These are phyloP conservation scores for Ellobius talpinus DNA, from an alignment of 2,113 vertebrate genomes.

Conservation along the genomic window DNA sequence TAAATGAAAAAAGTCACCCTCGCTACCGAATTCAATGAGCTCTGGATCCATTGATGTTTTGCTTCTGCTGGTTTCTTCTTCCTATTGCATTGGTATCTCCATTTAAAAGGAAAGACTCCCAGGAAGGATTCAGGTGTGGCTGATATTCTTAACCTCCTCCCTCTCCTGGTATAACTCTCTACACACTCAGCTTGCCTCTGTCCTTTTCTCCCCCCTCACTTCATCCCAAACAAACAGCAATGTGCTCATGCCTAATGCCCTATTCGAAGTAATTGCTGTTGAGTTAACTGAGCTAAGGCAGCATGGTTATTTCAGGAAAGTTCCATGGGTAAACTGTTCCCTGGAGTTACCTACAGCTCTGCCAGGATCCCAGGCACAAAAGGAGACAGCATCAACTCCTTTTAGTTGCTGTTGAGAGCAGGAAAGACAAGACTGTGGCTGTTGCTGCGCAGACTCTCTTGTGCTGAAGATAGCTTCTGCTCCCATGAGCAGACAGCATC, in stretches of 20 bases:
- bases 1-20: neutral
- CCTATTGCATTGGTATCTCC: neutral
- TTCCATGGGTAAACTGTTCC: neutral
- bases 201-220: neutral
- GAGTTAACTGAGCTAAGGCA: constrained; percentile 8
- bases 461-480: neutral
- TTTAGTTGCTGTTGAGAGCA: neutral
- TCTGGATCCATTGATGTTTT: neutral
- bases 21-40: neutral
- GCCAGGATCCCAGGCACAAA: neutral
- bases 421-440: neutral
- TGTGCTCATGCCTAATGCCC: neutral
- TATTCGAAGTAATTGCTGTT: constrained; percentile 1
- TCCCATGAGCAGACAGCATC: neutral
- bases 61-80: neutral
- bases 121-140: neutral
- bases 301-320: constrained; percentile 19
- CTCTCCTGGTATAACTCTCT: neutral
- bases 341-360: neutral
- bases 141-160: neutral
- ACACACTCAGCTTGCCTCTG: neutral
- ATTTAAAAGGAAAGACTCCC: neutral
- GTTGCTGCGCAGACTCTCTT: neutral
- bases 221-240: neutral
- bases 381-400: neutral